Base-by-base conservation (phyloP, 2,888 invertebrate species). In the Keiferia lycopersicella region DNA sequence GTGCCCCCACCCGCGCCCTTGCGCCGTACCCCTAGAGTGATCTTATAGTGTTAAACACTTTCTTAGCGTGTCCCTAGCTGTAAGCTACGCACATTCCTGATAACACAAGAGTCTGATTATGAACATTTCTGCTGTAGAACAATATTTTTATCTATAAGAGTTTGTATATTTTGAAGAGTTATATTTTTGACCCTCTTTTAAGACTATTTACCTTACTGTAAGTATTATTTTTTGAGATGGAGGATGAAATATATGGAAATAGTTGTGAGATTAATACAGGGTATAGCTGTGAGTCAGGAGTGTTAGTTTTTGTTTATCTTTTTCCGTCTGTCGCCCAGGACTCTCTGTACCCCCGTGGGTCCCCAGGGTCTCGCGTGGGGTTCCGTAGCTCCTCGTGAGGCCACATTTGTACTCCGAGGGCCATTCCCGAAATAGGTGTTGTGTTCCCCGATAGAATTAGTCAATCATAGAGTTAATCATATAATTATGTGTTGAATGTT, bases 81-180 rank as follows among this genome's bases (percentile, higher is more conserved):
- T 90, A 89, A 91, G 84, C 84, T 86, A 76, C 84, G 87, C 90
- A 91, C 91, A 90, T 89, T 91, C 91, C 91, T 88, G 81, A 79
- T 76, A 81, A 82, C 77, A 78, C 80, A 80, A 80, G 84, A 88
- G 91, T 91, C 91, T 91, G 91, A 91, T 82, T 82, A 84, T 81
- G 75, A 77, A 88, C 86, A 87, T 91, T 87, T 91, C 91, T 85
- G 87, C 86, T 84, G 79, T 84, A 84, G 80, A 85, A 85, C 84
- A 84, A 85, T 87, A 82, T 81, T 73, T 82, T 81, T 76, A 78
- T 84, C 80, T 84, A 85, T 86, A 86, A 85, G 85, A 87, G 86
- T 86, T 84, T 82, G 72, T 73, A 86, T 86, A 83, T 90, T 90
- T 90, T 86, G 82, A 88, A 86, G 83, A 86, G 75, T 87, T 89